Percentiles rank a stretch among this genome's conserved stretches.
Evolutionary conservation across 2,113 vertebrate species (phyloP).

Genomic region (Heliornis fulica): DNA sequence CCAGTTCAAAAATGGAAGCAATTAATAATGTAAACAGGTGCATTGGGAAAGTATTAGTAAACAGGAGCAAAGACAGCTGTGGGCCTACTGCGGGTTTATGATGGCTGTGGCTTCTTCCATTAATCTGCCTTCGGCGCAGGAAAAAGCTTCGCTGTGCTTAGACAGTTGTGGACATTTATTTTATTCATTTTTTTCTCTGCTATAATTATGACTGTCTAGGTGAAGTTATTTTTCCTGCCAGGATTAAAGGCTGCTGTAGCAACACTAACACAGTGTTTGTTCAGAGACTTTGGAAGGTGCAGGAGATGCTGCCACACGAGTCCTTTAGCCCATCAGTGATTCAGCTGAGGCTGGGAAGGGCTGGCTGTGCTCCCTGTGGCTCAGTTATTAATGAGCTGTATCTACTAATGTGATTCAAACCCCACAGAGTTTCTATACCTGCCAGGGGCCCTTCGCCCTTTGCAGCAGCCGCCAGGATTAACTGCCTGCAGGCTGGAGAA

Average conservation of each 20-base stretch:
- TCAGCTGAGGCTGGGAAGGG: neutral
- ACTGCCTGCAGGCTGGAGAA: neutral
- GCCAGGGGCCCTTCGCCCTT: neutral
- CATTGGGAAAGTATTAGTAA: neutral
- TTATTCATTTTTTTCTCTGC: neutral
- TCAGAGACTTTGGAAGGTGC: neutral
- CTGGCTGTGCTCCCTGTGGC: neutral
- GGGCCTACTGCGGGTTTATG: fast-evolving
- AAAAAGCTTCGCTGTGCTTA: neutral
- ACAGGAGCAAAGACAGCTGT: neutral
- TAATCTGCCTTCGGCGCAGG: neutral
- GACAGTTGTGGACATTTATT: neutral
- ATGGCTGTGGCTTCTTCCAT: neutral
- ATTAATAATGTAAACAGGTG: neutral
- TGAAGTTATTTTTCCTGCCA: neutral
- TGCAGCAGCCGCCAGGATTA: neutral
- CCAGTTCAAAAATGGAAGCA: neutral
- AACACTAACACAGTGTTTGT: neutral
- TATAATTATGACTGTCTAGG: neutral
- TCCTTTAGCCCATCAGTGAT: neutral
- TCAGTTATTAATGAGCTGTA: neutral
- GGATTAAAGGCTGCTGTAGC: neutral
- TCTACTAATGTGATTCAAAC: neutral
- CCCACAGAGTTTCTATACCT: neutral
- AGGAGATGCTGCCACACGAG: neutral